Evolutionary conservation across 2,113 vertebrate genomes (phyloP), one percentile per base, ranked within the genome.

Genomic region (Oreochromis spilurus): DNA sequence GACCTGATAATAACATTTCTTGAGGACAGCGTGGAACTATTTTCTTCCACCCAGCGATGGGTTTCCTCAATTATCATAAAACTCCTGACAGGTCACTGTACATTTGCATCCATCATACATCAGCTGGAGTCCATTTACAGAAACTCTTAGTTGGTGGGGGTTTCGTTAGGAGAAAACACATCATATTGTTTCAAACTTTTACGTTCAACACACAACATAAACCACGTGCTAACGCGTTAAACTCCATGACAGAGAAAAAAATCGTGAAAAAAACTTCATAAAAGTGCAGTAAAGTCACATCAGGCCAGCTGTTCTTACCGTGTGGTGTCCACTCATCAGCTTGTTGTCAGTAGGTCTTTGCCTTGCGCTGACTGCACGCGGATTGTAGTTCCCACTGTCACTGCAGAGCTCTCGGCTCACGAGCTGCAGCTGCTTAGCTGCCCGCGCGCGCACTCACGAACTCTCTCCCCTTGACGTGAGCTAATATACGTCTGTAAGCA

Each of bases 301-400:
- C 19, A 3, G 4, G 2, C 57, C 29, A 6, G 84, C 54, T 17
- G 5, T 7, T 82, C 92, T 93, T 93, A 93, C 93, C 90, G 60
- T 82, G 1, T 34, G 3, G 79, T 3, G 52, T 89, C 50, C 86
- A 19, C 16, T 62, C 83, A 82, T 57, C 88, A 9, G 84, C 85
- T 36, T 5, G 80, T 80, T 4, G 80, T 80, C 14, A 7, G 40
- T 9, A 5, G 54, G 29, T 89, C 65, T 88, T 4, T 17, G 72
- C 45, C 86, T 93, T 83, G 88, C 90, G 88, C 86, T 81, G 82
- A 45, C 86, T 92, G 88, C 92, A 87, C 88, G 88, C 88, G 75
- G 92, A 77, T 58, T 90, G 89, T 62, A 87, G 89, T 81, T 85
- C 91, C 81, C 83, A 84, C 90, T 48, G 87, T 81, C 83, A 65